Percentiles rank a stretch among this genome's conserved stretches.
phyloP scores from a whole-genome alignment of 2,113 vertebrate genomes.

The Brachypodius melanocephalos region DNA sequence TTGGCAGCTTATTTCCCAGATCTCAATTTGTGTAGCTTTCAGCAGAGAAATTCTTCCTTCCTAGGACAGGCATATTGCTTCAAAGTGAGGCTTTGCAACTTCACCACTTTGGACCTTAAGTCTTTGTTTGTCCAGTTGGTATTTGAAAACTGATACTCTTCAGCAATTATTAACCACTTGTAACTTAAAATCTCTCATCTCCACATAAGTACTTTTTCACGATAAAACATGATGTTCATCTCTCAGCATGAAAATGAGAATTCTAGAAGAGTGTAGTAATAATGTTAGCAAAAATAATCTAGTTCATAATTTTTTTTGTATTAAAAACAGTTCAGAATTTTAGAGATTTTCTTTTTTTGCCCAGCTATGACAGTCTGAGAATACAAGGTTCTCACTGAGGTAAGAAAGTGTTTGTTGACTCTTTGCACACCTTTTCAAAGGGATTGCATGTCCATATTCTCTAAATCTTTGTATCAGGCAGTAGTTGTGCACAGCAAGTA shows the following conservation, averaged over 20 bases:
- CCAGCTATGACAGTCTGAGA: background rate
- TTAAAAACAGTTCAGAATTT: background rate
- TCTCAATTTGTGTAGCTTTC: background rate
- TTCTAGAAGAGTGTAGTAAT: background rate
- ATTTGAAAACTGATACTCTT: background rate
- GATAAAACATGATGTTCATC: background rate
- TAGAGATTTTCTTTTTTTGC: background rate
- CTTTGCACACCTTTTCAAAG: background rate
- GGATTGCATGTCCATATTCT: background rate
- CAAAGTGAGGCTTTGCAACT: background rate
- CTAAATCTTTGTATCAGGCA: background rate
- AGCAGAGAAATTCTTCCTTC: background rate
- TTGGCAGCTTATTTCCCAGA: background rate
- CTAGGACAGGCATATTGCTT: background rate
- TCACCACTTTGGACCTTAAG: background rate
- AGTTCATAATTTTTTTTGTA: background rate
- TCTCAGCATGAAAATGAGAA: background rate
- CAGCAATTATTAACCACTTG: background rate
- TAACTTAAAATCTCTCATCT: background rate
- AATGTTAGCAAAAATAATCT: background rate
- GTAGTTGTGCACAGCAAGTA: background rate
- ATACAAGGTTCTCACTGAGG: background rate
- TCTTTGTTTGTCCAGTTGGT: background rate
- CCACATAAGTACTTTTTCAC: background rate
- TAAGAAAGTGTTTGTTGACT: background rate